Percentiles rank a stretch among this genome's conserved stretches.
These are phyloP conservation scores for silkworm (Bombyx mori) DNA, from an alignment of 1,140 invertebrate species.

Conservation along the genomic window ASM3026992v2 NC_085112.1:8643501-8644000, in stretches of 20 bases:
- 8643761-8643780: not conserved
- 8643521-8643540: slow-evolving; percentile 38
- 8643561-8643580: slow-evolving; percentile 14
- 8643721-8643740: no score
- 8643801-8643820: slow-evolving; percentile 8
- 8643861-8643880: slow-evolving; percentile 38
- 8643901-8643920: slow-evolving; percentile 51
- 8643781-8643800: slow-evolving; percentile 1
- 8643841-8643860: slow-evolving; percentile 35
- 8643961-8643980: slow-evolving; percentile 8
- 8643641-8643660: slow-evolving; percentile 3
- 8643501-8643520: slow-evolving; percentile 31
- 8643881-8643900: slow-evolving; percentile 17
- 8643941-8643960: slow-evolving; percentile 43
- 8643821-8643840: slow-evolving; percentile 27
- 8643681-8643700: no score
- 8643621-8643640: slow-evolving; percentile 1
- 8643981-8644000: slow-evolving; percentile 26
- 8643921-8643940: slow-evolving; percentile 46
- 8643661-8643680: no score
- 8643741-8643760: slow-evolving; percentile 3
- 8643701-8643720: no score
- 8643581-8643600: slow-evolving; percentile 16
- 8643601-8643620: slow-evolving; percentile 15
- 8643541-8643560: slow-evolving; percentile 24